Conservation (phyloP, 2,888 invertebrate genomes). For the Synergus gifuensis region DNA sequence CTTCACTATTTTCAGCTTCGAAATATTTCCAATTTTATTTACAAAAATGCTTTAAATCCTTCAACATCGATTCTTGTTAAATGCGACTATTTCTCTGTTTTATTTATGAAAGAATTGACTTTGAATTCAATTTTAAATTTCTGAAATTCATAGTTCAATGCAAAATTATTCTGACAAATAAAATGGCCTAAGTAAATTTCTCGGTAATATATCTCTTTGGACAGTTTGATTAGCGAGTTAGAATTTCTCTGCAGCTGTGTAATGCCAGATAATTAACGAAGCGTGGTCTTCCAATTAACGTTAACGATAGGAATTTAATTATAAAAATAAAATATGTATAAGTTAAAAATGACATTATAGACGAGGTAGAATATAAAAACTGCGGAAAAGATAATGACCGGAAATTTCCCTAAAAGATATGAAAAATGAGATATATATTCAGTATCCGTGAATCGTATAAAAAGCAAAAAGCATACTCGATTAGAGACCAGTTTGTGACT, state of each 20-base stretch:
- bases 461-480: neutral
- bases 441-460: no score
- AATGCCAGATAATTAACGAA: slow-evolving; percentile 10
- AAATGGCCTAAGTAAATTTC: neutral
- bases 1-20: no score
- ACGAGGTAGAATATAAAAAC: neutral
- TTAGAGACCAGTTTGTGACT: neutral
- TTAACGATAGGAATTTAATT: neutral
- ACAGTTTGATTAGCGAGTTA: slow-evolving; percentile 10
- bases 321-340: neutral
- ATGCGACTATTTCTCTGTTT: no score
- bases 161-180: neutral
- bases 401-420: no score
- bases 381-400: no score
- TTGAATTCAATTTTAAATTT: no score
- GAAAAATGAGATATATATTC: no score
- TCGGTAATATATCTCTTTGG: neutral
- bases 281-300: slow-evolving; percentile 1
- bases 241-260: neutral
- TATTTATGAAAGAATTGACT: no score
- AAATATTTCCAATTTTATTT: no score
- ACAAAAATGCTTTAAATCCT: no score
- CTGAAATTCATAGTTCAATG: no score
- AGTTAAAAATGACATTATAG: neutral
- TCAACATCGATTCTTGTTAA: no score